Conservation (phyloP, 2,888 invertebrate genomes). For the Drosophila prostipennis region DNA sequence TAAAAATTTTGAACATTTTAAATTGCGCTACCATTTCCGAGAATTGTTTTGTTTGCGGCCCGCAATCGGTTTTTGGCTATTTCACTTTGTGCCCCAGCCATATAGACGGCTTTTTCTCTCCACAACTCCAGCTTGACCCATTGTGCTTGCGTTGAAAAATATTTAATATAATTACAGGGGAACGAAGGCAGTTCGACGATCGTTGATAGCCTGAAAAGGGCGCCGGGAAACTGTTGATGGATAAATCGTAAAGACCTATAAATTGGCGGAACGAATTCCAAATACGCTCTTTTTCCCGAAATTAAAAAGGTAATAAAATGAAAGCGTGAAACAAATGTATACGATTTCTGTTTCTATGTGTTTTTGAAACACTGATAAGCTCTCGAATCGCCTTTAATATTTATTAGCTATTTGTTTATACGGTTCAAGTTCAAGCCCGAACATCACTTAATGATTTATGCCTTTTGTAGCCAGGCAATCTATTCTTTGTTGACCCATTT, state of each 20-base stretch:
- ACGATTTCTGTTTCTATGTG: neutral
- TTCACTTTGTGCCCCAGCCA: conserved; percentile 1
- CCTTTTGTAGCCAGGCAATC: conserved; percentile 11
- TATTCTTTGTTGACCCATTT: conserved; percentile 31
- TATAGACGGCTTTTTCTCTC: conserved; percentile 1
- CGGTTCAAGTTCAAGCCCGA: conserved; percentile 16
- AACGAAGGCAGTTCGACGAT: conserved; percentile 20
- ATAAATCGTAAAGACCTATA: conserved; percentile 15
- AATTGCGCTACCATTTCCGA: conserved; percentile 51
- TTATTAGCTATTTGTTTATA: neutral
- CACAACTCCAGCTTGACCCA: conserved; percentile 27
- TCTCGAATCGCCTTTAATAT: neutral
- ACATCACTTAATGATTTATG: neutral
- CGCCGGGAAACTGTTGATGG: conserved; percentile 29
- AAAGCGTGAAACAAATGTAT: neutral
- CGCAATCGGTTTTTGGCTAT: conserved; percentile 32
- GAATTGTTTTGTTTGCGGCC: conserved; percentile 48
- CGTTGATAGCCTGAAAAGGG: conserved; percentile 22
- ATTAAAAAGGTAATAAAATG: neutral
- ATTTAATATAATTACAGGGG: conserved; percentile 41
- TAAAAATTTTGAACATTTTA: conserved; percentile 39
- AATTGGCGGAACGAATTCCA: conserved; percentile 32
- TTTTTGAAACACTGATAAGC: conserved; percentile 8
- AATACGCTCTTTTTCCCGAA: conserved; percentile 2
- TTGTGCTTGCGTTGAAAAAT: conserved; percentile 33